phyloP scores from a whole-genome alignment of 2,113 vertebrate species.

The Dermatemys mawii region DNA sequence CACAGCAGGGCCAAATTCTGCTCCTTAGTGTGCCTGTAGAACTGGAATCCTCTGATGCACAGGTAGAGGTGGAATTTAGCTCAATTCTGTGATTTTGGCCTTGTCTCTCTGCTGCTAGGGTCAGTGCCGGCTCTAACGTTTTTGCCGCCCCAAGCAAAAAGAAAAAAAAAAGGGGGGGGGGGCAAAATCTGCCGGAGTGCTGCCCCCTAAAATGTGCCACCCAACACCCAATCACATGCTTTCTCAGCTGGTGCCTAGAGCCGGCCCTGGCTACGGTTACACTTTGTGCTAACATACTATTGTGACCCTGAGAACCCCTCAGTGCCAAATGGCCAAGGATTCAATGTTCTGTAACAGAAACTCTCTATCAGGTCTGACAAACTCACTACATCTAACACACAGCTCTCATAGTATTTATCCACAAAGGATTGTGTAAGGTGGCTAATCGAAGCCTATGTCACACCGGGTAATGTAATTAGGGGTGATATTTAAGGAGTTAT shows the following conservation, averaged over 20 bases:
- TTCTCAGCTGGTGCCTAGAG: no score
- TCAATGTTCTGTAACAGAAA: neutral
- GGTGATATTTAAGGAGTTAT: neutral
- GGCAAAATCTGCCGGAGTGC: no score
- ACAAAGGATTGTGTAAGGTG: neutral
- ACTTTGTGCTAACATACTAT: neutral
- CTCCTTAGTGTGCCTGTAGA: neutral
- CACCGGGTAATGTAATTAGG: neutral
- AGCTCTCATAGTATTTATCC: neutral
- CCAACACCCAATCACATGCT: no score
- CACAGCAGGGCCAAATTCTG: neutral
- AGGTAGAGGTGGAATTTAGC: neutral
- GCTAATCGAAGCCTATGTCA: neutral
- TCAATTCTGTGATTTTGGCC: rapidly evolving
- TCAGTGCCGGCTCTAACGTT: no score
- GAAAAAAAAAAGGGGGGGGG: no score
- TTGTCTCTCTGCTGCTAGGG: neutral
- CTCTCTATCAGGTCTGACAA: neutral
- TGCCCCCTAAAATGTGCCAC: no score
- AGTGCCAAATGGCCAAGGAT: neutral
- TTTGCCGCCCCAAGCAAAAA: no score
- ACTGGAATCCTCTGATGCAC: neutral
- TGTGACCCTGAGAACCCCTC: neutral
- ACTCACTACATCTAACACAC: neutral
- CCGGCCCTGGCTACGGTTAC: no score